Evolutionary conservation across 2,797 vertebrate genomes (phyloP), one percentile per base, ranked within the genome.

Genomic region (Sebastes iracundus): DNA sequence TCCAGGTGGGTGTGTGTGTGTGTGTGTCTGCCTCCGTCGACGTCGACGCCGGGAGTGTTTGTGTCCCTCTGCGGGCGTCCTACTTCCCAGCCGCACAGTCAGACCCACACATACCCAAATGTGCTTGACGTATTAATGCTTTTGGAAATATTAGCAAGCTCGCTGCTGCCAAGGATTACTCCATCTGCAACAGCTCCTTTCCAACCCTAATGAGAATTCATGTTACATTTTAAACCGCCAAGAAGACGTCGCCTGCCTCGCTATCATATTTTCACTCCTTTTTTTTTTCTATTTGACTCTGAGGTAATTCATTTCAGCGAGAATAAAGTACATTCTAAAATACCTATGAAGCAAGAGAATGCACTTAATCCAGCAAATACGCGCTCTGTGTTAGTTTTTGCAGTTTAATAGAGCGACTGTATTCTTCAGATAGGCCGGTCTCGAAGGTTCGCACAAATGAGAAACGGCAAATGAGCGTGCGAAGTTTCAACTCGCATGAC

Each of bases 131-230:
- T 88, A 83, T 92, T 90, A 90, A 88, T 82, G 81, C 86, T 84
- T 80, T 88, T 84, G 87, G 64, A 93, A 94, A 93, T 90, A 91
- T 93, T 90, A 93, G 79, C 72, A 35, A 4, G 14, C 86, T 75
- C 46, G 75, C 84, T 75, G 35, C 82, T 84, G 87, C 84, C 75
- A 92, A 84, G 88, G 93, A 94, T 93, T 93, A 92, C 82, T 83
- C 88, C 87, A 72, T 88, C 85, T 78, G 80, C 87, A 85, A 27
- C 86, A 83, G 56, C 75, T 38, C 72, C 56, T 38, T 85, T 79
- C 83, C 80, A 83, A 77, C 75, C 81, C 85, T 92, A 89, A 94
- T 93, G 88, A 94, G 88, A 91, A 93, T 88, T 87, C 77, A 82
- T 83, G 88, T 90, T 91, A 77, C 77, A 78, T 92, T 89, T 88